phyloP scores from a whole-genome alignment of 2,888 invertebrate genomes.

The Orthosia incerta region DNA sequence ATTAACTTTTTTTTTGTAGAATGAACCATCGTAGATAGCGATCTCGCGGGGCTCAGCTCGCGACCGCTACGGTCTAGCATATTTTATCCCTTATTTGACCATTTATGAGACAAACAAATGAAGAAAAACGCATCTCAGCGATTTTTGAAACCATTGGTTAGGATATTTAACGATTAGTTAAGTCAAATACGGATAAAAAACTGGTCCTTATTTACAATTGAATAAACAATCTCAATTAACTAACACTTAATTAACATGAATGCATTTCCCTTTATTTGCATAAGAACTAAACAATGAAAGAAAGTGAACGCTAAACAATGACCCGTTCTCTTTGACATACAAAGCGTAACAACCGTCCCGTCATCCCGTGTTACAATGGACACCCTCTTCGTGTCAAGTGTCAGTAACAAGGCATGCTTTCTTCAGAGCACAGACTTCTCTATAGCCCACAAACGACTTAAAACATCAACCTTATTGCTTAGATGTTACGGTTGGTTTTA shows the following conservation, averaged over 20 bases:
- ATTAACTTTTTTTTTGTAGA: too few relatives aligned
- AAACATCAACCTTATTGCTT: conserved; percentile 49
- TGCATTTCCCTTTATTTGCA: conserved; percentile 22
- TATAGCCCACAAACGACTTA: conserved; percentile 65
- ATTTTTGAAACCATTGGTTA: too few relatives aligned
- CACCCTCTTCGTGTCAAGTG: conserved; percentile 83
- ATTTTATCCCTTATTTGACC: too few relatives aligned
- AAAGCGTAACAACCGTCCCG: conserved; percentile 47
- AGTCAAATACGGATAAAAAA: too few relatives aligned
- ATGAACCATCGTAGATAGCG: too few relatives aligned
- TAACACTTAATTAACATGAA: conserved; percentile 9
- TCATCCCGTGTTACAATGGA: conserved; percentile 75
- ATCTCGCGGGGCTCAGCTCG: too few relatives aligned
- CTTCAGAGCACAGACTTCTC: conserved; percentile 81
- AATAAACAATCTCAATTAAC: conserved; percentile 28
- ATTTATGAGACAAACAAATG: too few relatives aligned
- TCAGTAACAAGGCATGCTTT: conserved; percentile 87
- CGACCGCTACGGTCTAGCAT: too few relatives aligned
- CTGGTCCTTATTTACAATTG: conserved; percentile 3
- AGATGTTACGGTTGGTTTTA: conserved; percentile 39
- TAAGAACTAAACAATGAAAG: conserved; percentile 26
- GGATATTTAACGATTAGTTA: too few relatives aligned
- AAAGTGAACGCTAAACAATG: conserved; percentile 41
- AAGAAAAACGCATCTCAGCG: too few relatives aligned
- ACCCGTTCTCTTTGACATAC: conserved; percentile 11